Evolutionary conservation across 2,888 invertebrate genomes (phyloP), one percentile per base, ranked within the genome.

Genomic region (Timema cristinae): DNA sequence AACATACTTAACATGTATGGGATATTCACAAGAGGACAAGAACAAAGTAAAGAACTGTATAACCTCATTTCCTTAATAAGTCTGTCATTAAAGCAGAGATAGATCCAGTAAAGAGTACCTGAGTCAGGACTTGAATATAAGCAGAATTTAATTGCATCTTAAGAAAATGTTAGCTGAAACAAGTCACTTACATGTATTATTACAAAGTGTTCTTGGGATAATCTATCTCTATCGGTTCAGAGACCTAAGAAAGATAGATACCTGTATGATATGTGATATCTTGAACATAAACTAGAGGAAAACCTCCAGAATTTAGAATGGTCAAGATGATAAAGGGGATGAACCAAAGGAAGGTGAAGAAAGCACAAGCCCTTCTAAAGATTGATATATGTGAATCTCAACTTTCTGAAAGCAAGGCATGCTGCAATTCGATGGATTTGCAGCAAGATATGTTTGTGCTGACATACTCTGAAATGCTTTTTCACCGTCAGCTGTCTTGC

Each of bases 391-490:
- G 54, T 11, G 16, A 16, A 13, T 69, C 73, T 66, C 71, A 75
- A 71, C 15, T 71, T 51, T 74, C 77, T n/a, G 15, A 56, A 83
- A 76, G 75, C 71, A 73, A 68, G 51, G 72, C 50, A 50, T 73
- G 74, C 67, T 72, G 66, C n/a, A 52, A 74, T 11, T 66, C 77
- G 32, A 76, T 79, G 73, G 78, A 79, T 73, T 73, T 79, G 67
- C 77, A 79, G 74, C 77, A 79, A 75, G 78, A 78, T 32, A 71
- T 78, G 66, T 77, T 77, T 56, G 73, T 78, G 63, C 79, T 78
- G 32, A 78, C 76, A 56, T 75, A 11, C 71, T 76, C 75, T 15
- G 75, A 77, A 67, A 78, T 79, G 75, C 79, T 78, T 70, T 79
- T 79, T 74, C 68, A 73, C 15, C 75, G 78, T 49, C 77, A 79